Conservation (phyloP, 35 echinoderm and acorn worm genomes). For the Stichopus chloronotus region DNA sequence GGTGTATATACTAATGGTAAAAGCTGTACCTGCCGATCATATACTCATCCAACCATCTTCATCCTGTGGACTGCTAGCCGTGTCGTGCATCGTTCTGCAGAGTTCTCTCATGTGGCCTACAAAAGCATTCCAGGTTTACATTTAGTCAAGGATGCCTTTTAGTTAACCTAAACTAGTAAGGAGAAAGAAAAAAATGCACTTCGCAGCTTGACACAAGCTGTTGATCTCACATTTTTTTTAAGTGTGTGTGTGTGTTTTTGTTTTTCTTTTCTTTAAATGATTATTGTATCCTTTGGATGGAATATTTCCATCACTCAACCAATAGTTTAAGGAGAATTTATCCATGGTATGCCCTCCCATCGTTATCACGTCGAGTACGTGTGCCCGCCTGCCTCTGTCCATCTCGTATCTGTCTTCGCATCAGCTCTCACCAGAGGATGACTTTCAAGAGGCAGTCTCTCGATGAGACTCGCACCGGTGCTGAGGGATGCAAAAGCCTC, state of each 20-base stretch:
- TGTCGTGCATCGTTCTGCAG: not conserved
- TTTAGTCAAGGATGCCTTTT: not conserved
- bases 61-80: too few species aligned
- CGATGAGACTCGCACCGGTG: not conserved
- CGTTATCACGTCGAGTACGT: constrained; percentile 14
- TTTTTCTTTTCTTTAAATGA: not conserved
- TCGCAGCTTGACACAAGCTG: constrained; percentile 42
- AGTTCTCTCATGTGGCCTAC: not conserved
- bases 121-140: constrained; percentile 4
- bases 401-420: not conserved
- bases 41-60: too few species aligned
- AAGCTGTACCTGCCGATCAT: too few species aligned
- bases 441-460: not conserved
- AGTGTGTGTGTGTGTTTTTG: not conserved
- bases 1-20: too few species aligned
- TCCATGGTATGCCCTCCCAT: constrained; percentile 43
- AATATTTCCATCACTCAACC: not conserved
- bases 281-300: constrained; percentile 24
- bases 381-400: not conserved
- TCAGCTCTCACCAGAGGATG: not conserved
- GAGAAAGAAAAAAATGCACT: not conserved
- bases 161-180: not conserved
- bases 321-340: not conserved
- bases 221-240: not conserved
- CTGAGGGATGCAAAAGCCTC: not conserved